Evolutionary conservation across 2,113 vertebrate genomes (phyloP), one percentile per base, ranked within the genome.

Genomic region (Dryoscopus gambensis): DNA sequence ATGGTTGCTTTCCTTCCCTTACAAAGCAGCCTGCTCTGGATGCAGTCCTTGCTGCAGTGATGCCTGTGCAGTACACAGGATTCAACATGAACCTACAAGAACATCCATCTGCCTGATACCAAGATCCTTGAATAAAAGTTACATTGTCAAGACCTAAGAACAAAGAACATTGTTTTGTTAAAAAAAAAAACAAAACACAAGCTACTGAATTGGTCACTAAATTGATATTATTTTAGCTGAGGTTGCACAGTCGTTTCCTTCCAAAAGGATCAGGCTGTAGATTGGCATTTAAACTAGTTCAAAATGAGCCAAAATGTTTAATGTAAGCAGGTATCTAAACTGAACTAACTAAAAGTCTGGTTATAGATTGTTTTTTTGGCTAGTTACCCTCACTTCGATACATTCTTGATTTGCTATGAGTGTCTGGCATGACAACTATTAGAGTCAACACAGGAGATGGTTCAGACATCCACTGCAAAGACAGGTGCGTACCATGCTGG

Each of bases 61-160:
- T 37, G 31, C 25, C 31, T 7, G 1, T 6, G 47, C 8, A 0
- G 0, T 24, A 55, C 64, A 59, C 25, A 37, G 57, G 44, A 55
- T 28, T 31, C 0, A 0, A 5, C 2, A 3, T 23, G 39, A 89
- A 49, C 37, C 7, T 35, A 18, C 33, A 75, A 81, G 35, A 68
- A 50, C 31, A 55, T 33, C 49, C 40, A 37, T 69, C 49, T n/a
- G 39, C 39, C 74, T 39, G 35, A 50, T 39, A 33, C 5, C 16
- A 47, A 33, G 20, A 59, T 64, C 80, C 67, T 25, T 81, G 69
- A 57, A 37, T 65, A 84, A 74, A 69, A 70, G 65, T 74, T 57
- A 78, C 35, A 23, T 53, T 81, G 70, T 39, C 57, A 37, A 80
- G 60, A 22, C 39, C 39, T 59, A 63, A 78, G 74, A 87, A 96